phyloP scores from a whole-genome alignment of 2,888 invertebrate species.

The Holacanthella duospinosa region DNA sequence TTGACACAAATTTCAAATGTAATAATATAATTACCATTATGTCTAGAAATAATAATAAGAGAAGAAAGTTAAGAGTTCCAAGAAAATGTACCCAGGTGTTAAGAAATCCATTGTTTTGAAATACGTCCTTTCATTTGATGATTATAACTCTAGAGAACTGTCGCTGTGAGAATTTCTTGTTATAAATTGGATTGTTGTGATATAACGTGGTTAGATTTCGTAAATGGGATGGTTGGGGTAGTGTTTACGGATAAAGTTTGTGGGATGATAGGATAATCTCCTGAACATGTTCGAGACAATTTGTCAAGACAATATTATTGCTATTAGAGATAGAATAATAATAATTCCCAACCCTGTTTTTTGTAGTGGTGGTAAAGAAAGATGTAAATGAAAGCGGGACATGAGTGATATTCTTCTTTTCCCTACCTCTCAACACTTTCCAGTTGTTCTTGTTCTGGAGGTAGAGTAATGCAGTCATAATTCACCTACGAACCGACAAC shows the following conservation, averaged over 20 bases:
- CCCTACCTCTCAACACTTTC: neutral
- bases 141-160: no score
- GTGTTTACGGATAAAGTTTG: neutral
- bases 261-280: neutral
- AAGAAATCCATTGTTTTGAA: no score
- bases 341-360: neutral
- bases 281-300: neutral
- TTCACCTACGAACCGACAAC: constrained; percentile 35
- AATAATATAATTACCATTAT: no score
- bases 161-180: no score
- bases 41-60: no score
- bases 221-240: no score
- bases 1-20: no score
- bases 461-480: constrained; percentile 34
- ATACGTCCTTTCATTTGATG: no score
- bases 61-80: no score
- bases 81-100: no score
- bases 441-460: constrained; percentile 22
- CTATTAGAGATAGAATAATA: neutral
- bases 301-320: neutral
- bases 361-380: neutral
- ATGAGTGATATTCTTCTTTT: neutral
- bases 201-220: neutral
- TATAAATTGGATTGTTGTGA: no score
- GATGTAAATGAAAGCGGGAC: neutral